Evolutionary conservation across 2,888 invertebrate genomes (phyloP).

Genomic region (Acrobasis suavella): DNA sequence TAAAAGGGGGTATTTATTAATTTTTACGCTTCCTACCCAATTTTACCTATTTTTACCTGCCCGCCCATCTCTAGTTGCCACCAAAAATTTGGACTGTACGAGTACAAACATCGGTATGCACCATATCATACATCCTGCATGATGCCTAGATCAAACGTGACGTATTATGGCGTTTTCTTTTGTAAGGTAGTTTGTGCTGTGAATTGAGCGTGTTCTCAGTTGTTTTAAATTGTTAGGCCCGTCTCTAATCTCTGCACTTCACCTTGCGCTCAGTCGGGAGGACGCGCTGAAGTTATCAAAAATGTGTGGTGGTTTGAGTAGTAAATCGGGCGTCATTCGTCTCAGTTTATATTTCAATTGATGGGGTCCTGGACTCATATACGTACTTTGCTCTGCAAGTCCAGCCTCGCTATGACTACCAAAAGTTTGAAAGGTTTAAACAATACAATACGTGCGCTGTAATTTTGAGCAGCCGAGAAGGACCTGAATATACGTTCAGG

Average conservation of each 20-base stretch:
- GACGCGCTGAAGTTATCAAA: conserved; percentile 31
- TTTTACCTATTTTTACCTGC: no score
- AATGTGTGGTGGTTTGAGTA: conserved; percentile 17
- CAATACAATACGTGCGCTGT: no score
- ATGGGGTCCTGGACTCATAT: no score
- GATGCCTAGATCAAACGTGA: neutral
- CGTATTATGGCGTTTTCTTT: neutral
- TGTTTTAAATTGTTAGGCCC: conserved; percentile 69
- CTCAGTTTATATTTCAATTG: no score
- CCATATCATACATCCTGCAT: conserved; percentile 9
- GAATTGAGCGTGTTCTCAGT: neutral
- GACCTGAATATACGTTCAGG: no score
- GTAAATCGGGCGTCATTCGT: neutral
- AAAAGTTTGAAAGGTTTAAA: no score
- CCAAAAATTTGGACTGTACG: conserved; percentile 40
- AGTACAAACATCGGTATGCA: conserved; percentile 36
- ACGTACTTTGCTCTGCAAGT: no score
- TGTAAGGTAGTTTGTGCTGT: neutral
- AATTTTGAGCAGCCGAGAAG: no score
- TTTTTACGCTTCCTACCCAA: no score
- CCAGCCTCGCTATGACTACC: no score
- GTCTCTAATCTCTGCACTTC: conserved; percentile 78
- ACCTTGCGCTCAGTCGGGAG: conserved; percentile 40
- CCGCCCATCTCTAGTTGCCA: no score
- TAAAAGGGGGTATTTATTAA: no score